Conservation (phyloP, 2,888 invertebrate genomes). For the Synergus laeviventris region DNA sequence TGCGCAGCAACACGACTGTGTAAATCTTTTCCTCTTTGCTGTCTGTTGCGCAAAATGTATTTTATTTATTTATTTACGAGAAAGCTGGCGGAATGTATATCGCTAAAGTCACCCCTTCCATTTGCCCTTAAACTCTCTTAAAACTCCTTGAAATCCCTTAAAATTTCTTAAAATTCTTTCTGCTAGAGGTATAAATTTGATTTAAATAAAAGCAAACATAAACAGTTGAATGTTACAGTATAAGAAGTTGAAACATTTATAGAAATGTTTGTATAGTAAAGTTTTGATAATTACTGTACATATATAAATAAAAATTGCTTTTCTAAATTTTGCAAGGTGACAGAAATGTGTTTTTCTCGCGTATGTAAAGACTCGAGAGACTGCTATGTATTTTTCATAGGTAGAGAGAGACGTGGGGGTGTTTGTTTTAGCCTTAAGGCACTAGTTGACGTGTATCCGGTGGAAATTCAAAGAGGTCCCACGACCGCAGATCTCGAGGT, state of each 20-base stretch:
- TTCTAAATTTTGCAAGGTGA: neutral
- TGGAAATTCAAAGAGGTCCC: conserved; percentile 28
- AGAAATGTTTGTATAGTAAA: neutral
- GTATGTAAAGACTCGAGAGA: neutral
- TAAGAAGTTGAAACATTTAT: neutral
- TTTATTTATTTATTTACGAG: too few relatives aligned
- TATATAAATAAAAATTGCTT: neutral
- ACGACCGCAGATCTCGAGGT: neutral
- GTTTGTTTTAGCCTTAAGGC: conserved; percentile 15
- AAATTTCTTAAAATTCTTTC: too few relatives aligned
- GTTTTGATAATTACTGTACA: neutral
- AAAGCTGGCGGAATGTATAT: too few relatives aligned
- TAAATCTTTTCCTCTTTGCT: too few relatives aligned
- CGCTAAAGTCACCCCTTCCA: too few relatives aligned
- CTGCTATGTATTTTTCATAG: conserved; percentile 25
- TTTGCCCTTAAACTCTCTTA: too few relatives aligned
- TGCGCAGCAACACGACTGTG: too few relatives aligned
- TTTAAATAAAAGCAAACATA: too few relatives aligned
- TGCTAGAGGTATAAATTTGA: too few relatives aligned
- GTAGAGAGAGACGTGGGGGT: neutral
- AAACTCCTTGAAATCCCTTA: too few relatives aligned
- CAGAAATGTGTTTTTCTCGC: neutral
- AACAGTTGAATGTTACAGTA: neutral
- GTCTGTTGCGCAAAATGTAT: too few relatives aligned
- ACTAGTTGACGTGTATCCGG: conserved; percentile 10